phyloP scores from a whole-genome alignment of 2,113 vertebrate genomes.

The Pao palembangensis region DNA sequence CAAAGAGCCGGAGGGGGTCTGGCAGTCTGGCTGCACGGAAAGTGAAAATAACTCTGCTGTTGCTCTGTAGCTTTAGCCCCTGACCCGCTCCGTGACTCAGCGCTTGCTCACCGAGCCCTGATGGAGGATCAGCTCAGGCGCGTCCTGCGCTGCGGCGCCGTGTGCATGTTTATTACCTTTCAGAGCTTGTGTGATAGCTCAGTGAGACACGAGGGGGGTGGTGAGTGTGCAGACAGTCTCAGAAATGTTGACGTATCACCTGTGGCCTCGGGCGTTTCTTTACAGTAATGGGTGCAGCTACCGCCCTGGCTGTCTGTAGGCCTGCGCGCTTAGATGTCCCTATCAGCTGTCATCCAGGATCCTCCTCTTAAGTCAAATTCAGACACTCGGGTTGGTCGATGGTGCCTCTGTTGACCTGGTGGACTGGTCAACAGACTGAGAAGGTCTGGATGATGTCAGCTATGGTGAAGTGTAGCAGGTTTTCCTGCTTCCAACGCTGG shows the following conservation, averaged over 20 bases:
- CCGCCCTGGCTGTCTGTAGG: too few species aligned
- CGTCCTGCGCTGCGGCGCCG: slow-evolving; percentile 20
- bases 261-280: slow-evolving; percentile 2
- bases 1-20: slow-evolving; percentile 28
- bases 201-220: slow-evolving; percentile 22
- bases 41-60: slow-evolving; percentile 62
- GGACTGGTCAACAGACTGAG: too few species aligned
- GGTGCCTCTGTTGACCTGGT: too few species aligned
- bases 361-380: too few species aligned
- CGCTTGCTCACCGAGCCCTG: slow-evolving; percentile 29
- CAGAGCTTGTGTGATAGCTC: slow-evolving; percentile 51
- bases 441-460: not conserved
- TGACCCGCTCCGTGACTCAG: slow-evolving; percentile 51
- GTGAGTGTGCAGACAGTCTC: slow-evolving; percentile 55
- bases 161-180: slow-evolving; percentile 35
- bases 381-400: too few species aligned
- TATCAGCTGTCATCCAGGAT: not conserved
- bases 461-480: not conserved
- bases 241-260: slow-evolving; percentile 39
- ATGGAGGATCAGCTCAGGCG: slow-evolving; percentile 16
- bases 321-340: not conserved
- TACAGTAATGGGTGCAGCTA: slow-evolving; percentile 19
- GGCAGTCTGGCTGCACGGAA: slow-evolving; percentile 39
- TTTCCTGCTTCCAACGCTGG: not conserved
- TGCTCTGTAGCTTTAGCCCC: slow-evolving; percentile 47